Conservation (phyloP, 1,140 invertebrate species). For the Harlomillsia oculata region DNA sequence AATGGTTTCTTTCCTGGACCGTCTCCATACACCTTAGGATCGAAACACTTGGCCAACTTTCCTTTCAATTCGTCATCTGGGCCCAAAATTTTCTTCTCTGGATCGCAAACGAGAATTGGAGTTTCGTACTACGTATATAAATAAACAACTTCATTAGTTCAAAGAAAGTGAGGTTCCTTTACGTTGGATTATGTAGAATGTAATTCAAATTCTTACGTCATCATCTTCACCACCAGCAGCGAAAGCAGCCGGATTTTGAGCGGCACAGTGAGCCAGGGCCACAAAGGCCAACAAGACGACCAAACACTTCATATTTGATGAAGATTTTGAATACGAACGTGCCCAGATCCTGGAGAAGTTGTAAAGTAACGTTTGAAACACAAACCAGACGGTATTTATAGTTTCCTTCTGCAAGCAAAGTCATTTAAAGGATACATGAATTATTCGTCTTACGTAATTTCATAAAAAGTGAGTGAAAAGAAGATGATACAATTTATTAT, state of each 20-base stretch:
- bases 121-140: neutral
- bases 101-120: neutral
- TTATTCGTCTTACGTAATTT: too few species aligned
- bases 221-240: neutral
- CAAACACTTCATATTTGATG: constrained; percentile 1
- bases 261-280: neutral
- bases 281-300: neutral
- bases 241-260: neutral
- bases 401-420: too few species aligned
- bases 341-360: too few species aligned
- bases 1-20: constrained; percentile 5
- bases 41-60: neutral
- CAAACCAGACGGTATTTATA: too few species aligned
- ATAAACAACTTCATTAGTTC: neutral
- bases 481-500: too few species aligned
- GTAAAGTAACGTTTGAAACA: too few species aligned
- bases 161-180: neutral
- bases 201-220: neutral
- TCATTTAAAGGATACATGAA: too few species aligned
- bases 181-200: neutral
- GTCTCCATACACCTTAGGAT: constrained; percentile 5
- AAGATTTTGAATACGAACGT: too few species aligned
- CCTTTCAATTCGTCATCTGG: neutral
- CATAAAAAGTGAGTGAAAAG: too few species aligned
- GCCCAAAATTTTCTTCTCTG: neutral